Evolutionary conservation across 2,888 invertebrate genomes (phyloP), one percentile per base, ranked within the genome.

Genomic region (Eubasilissa splendida): DNA sequence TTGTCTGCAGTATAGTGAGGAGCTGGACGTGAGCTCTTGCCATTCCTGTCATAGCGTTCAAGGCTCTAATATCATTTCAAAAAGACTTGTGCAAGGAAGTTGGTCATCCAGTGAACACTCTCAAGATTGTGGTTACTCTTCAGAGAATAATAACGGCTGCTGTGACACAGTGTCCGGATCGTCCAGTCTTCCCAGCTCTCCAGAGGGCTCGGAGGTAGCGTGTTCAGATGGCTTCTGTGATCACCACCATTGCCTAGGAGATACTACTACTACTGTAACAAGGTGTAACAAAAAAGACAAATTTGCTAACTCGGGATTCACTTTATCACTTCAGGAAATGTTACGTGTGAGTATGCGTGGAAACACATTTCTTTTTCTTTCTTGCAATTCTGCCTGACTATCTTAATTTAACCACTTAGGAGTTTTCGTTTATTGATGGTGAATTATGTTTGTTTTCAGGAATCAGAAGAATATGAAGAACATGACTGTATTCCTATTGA

Each of bases 171-270:
- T 93, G 80, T 93, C 93, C 8, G 91, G 93, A 63, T 94, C 94
- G 75, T 95, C 95, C 33, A 96, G 96, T 84, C 91, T 95, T 82
- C 93, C 94, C 85, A 96, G 96, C 87, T 96, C 96, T 4, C 96
- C 96, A 0, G 97, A 97, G 86, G 96, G 97, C 53, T 97, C 97
- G 0, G 97, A 97, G 86, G 93, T 97, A 77, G 96, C 96, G 0
- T 97, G 96, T 88, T 96, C 95, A 0, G 97, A 97, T 86, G 95
- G 95, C 63, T 95, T 96, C 87, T 97, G 97, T 88, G 95, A 95
- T 87, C 94, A 94, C 85, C 95, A 95, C 85, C 88, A 90, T 86
- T 90, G 90, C 85, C 87, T 85, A 82, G 89, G 54, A 65, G 83
- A 82, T 52, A 81, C 75, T 22, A 54, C 75, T 22, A 54, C 77